Percentiles rank a stretch among this genome's conserved stretches.
These are phyloP conservation scores for Propithecus deckenii DNA, from an alignment of 2,797 vertebrate species.

Conservation along the genomic window DNA sequence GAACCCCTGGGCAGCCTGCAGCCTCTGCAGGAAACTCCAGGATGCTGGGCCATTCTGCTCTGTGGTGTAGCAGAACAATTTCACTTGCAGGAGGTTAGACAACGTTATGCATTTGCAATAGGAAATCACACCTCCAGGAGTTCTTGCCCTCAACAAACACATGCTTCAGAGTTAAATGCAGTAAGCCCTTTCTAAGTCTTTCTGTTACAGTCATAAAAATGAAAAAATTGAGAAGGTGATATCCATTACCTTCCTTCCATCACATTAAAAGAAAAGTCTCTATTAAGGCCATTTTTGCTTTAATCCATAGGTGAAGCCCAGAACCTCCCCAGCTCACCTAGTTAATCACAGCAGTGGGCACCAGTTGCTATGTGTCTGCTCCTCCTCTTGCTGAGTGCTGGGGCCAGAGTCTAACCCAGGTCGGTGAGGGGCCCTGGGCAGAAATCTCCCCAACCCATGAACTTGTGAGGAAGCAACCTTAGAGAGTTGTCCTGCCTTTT, in stretches of 20 bases:
- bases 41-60: background rate
- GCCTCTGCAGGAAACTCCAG: background rate
- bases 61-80: background rate
- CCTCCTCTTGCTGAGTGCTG: background rate
- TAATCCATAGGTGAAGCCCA: background rate
- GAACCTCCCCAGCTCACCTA: background rate
- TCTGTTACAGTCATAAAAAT: conserved; percentile 37
- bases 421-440: background rate
- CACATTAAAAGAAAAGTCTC: background rate
- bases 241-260: conserved; percentile 10
- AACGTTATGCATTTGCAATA: background rate
- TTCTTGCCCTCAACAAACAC: background rate
- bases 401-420: background rate
- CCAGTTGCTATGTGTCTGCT: background rate
- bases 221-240: conserved; percentile 20
- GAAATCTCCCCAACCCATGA: no score
- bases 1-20: background rate
- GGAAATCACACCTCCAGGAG: background rate
- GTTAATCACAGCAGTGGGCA: background rate
- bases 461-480: background rate
- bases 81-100: background rate
- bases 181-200: conserved; percentile 23
- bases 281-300: background rate
- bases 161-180: background rate
- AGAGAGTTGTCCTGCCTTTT: background rate